Base-by-base conservation (phyloP, 2,113 vertebrate genomes). In the Myiozetetes cayanensis region DNA sequence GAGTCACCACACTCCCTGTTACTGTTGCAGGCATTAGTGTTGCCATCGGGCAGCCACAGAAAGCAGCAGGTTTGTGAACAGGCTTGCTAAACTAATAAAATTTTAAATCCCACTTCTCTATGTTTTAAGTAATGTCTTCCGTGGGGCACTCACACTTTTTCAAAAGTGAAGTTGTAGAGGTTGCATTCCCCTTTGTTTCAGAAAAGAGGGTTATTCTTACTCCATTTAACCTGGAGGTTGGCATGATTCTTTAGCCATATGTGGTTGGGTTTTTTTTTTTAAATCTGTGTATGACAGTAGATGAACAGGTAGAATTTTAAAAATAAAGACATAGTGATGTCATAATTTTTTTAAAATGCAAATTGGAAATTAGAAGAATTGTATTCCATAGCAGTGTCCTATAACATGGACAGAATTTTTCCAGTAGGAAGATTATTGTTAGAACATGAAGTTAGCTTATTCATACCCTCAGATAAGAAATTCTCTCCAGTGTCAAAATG, bases 1-100 rank as follows among this genome's bases (percentile, higher is more conserved):
- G 98, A 10, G 99, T 99, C 92, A 99, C 98, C 14, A 98, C 98
- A 0, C 98, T 99, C 35, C 98, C 99, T 0, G 98, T 99, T 37
- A 99, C 98, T 10, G 98, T 99, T 15, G 98, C 99, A 15, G 98
- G 98, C 87, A 98, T 99, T 55, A 99, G 98, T 71, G 98, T 99
- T 83, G 98, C 99, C 55, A 98, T 99, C 2, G 97, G 98, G 53
- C 99, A 98, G 93, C 93, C 98, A 3, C 98, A 98, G 94, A 99
- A 99, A 97, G 92, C 98, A 93, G 98, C 98, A 97, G 98, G 98
- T 98, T 96, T 22, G 72, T 93, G 52, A 75, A 39, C 18, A 50
- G 31, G 8, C 44, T 82, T 65, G 10, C 50, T 59, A 20, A 58
- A 78, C 3, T 22, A 19, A 8, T 28, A 24, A 22, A 18, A 28